Evolutionary conservation across 2,797 vertebrate species (phyloP), one percentile per base, ranked within the genome.

Genomic region (Rhodeus uyekii): DNA sequence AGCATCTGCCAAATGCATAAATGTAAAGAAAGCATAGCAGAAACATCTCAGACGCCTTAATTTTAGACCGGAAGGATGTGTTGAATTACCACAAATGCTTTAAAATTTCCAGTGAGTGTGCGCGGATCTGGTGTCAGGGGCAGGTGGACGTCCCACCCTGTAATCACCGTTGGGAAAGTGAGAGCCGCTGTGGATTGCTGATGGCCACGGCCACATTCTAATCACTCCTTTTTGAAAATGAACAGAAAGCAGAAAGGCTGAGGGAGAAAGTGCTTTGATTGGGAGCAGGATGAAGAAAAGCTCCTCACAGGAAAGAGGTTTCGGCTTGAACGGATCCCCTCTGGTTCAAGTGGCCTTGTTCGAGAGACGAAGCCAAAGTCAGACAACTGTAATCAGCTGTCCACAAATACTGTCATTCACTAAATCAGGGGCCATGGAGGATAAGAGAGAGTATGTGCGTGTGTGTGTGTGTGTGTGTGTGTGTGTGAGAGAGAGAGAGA

Each of bases 331-430:
- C 64, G 39, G 78, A 79, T 75, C 81, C 78, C 75, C 81, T 73
- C 69, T 68, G 83, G 72, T 76, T 85, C 85, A 86, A 86, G 88
- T 85, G 86, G 78, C 82, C 86, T 85, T 81, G 83, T 84, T 85
- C 68, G 48, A 80, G 72, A 79, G 67, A 67, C n/a, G 44, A 58
- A 67, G 83, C 76, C 76, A 85, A 87, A 87, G 87, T 85, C 84
- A 84, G 86, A 83, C 83, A 77, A 80, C 77, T 81, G 83, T 86
- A 86, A 89, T 86, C 86, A 85, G 77, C 83, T 81, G 79, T 86
- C 82, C 80, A 85, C 78, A 86, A 85, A 84, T 81, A 78, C 82
- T 73, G 58, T 81, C 82, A 76, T 86, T 86, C 76, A 83, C 75
- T 89, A 88, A 89, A 90, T 88, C 78, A 87, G 58, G 24, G 82